These are phyloP conservation scores for Meandrina meandrites DNA, from an alignment of 92 coral and sea anemone genomes.

Conservation along the genomic window DNA sequence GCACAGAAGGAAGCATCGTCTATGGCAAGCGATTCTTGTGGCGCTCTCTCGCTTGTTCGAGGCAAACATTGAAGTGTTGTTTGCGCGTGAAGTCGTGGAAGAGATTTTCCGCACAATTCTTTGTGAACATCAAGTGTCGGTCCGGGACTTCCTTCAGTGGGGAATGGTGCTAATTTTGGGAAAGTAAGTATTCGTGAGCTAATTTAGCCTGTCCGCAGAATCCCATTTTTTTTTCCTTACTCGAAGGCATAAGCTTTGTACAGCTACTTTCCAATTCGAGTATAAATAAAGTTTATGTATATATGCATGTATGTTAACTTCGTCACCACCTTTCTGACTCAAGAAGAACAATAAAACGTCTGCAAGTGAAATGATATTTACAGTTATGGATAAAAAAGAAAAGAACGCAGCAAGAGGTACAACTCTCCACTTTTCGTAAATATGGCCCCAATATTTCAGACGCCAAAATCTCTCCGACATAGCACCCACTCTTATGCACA, in stretches of 20 bases:
- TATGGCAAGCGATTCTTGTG: conserved; percentile 85
- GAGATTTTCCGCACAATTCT: conserved; percentile 56
- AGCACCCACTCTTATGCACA: not conserved
- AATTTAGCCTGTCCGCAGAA: not conserved
- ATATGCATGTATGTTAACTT: too few relatives aligned
- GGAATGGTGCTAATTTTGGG: conserved; percentile 60
- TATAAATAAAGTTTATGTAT: too few relatives aligned
- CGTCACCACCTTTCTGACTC: too few relatives aligned
- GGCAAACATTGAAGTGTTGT: conserved; percentile 38
- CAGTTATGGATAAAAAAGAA: too few relatives aligned
- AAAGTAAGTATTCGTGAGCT: conserved; percentile 27
- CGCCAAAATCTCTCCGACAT: not conserved
- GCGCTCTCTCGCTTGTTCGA: conserved; percentile 55
- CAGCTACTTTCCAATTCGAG: too few relatives aligned
- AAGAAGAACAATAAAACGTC: not conserved
- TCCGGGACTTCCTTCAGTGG: conserved; percentile 87
- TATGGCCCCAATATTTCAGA: not conserved
- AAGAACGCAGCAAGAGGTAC: too few relatives aligned
- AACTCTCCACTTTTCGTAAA: not conserved
- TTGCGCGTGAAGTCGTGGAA: conserved; percentile 59
- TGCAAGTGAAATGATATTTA: too few relatives aligned
- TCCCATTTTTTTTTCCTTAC: not conserved
- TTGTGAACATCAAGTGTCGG: conserved; percentile 78
- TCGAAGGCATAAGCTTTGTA: too few relatives aligned
- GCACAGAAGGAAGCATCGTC: conserved; percentile 87